Conservation (phyloP, 2,888 invertebrate species). For the Andrena marginata region DNA sequence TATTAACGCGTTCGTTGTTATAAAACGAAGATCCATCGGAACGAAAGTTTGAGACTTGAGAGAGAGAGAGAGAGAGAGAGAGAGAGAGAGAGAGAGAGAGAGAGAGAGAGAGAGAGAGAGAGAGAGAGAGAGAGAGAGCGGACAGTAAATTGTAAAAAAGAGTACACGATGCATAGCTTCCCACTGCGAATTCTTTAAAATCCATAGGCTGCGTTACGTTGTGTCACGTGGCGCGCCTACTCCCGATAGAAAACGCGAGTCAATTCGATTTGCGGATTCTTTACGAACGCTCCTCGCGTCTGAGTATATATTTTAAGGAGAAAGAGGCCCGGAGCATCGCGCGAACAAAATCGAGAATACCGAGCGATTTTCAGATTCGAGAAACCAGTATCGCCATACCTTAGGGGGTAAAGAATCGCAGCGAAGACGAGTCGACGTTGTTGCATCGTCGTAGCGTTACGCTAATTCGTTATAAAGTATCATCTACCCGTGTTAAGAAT, state of each 20-base stretch:
- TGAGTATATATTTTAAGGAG: background rate
- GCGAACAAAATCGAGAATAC: conserved; percentile 18
- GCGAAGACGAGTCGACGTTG: conserved; percentile 16
- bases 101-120: background rate
- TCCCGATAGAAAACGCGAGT: conserved; percentile 84
- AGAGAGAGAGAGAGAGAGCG: no score
- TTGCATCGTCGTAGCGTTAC: background rate
- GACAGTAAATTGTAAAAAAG: background rate
- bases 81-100: no score
- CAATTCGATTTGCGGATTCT: conserved; percentile 81
- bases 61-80: background rate
- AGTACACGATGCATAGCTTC: conserved; percentile 67
- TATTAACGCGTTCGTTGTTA: background rate
- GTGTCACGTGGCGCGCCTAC: conserved; percentile 75
- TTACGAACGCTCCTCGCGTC: conserved; percentile 50
- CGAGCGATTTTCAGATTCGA: conserved; percentile 50
- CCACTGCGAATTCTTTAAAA: conserved; percentile 77
- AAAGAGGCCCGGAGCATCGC: background rate
- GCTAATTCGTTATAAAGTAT: conserved; percentile 11
- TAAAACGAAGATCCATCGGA: background rate
- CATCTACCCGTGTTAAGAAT: conserved; percentile 6
- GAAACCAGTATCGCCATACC: conserved; percentile 8
- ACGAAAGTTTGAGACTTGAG: background rate
- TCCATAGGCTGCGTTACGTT: conserved; percentile 67
- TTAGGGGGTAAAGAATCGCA: conserved; percentile 15